Base-by-base conservation (phyloP, 2,888 invertebrate genomes). In the Pterostichus niger region DNA sequence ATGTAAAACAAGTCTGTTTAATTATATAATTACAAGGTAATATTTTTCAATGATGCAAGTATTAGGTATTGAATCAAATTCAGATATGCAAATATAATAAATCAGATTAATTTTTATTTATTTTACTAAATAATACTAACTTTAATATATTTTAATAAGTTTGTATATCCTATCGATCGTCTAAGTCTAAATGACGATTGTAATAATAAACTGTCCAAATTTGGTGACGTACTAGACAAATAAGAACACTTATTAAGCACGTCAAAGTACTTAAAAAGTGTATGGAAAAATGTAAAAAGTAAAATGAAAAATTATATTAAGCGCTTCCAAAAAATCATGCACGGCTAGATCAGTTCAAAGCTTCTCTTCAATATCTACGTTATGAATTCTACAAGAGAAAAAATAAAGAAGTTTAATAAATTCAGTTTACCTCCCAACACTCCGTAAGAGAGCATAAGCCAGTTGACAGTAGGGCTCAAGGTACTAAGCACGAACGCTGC, bases 381-480 rank as follows among this genome's bases (percentile, higher is more conserved):
- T 64, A 64, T 64, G 64, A 64, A 64, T 64, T 64, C 11, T 33
- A n/a, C 1, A 49, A n/a, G 49, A 49, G 13, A 5, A 13, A n/a
- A 13, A n/a, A 49, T 49, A 35, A 64, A 33, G 64, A 64, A 64
- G 64, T 35, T 64, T 64, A 49, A 33, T 75, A 13, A 35, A 75
- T 52, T 49, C 9, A 52, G 40, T 24, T 81, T 90, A 94, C 98
- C 99, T 91, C 98, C 99, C 88, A 98, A 90, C 82, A 98, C 92
- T 78, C 99, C 99, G 89, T 98, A 99, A 0, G 96, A 95, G 86
- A 98, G 87, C 95, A 99, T 98, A 88, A 99, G 94, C 91, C 96
- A 93, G 87, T 95, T 94, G 84, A 99, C 95, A 86, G 95, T 95
- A 71, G 94, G 94, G 87, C 98, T 96, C 89, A 97, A 95, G n/a